A percentile compares a stretch with the other conserved stretches of the same genome.
These are phyloP conservation scores for Lucifuga dentata DNA, from an alignment of 2,113 vertebrate species.

Conservation along the genomic window DNA sequence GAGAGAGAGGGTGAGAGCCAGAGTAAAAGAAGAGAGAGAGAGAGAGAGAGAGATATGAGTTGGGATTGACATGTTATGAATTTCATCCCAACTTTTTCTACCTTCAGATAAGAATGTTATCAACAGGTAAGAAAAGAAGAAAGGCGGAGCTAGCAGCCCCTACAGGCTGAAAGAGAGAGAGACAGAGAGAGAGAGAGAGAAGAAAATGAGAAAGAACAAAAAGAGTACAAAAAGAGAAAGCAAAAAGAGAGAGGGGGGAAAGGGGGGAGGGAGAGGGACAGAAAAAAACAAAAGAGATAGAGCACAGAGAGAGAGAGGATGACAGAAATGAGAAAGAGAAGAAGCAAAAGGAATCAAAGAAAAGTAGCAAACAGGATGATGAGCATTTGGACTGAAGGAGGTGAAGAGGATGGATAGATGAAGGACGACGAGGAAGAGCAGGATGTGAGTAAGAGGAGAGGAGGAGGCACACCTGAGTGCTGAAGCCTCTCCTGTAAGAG, in stretches of 20 bases:
- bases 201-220: neutral
- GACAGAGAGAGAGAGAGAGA: neutral
- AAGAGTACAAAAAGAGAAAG: neutral
- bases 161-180: neutral
- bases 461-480: constrained; percentile 45
- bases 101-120: neutral
- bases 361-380: constrained; percentile 30
- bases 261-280: neutral
- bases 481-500: constrained; percentile 41
- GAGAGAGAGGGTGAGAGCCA: too few relatives aligned
- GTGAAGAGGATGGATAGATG: constrained; percentile 12
- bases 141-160: neutral
- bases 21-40: too few relatives aligned
- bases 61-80: too few relatives aligned
- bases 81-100: too few relatives aligned
- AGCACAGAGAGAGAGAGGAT: neutral
- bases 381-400: neutral
- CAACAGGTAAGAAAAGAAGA: too few relatives aligned
- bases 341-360: neutral
- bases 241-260: too few relatives aligned
- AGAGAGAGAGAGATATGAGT: too few relatives aligned
- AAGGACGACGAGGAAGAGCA: neutral
- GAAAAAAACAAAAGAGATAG: neutral
- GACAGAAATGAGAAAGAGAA: too few relatives aligned
- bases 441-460: too few relatives aligned